Conservation (phyloP, 2,797 vertebrate species). For the Pitangus sulphuratus region DNA sequence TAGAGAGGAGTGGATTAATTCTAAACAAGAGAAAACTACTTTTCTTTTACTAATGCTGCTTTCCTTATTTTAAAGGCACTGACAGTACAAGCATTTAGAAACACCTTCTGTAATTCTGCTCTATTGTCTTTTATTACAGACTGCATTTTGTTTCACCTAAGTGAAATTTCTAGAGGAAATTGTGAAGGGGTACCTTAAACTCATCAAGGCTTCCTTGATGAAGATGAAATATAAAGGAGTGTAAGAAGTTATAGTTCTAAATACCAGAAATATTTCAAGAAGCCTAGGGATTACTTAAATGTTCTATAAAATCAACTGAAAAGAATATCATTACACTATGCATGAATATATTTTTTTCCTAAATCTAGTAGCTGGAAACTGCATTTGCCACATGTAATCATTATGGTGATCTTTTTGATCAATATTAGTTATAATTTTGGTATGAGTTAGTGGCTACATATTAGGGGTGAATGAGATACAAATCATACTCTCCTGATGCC, state of each 20-base stretch:
- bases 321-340: neutral
- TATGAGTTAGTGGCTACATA: neutral
- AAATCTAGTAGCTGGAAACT: neutral
- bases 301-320: neutral
- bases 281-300: neutral
- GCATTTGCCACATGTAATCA: neutral
- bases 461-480: neutral
- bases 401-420: neutral
- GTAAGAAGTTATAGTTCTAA: neutral
- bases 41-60: neutral
- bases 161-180: neutral
- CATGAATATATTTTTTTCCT: neutral
- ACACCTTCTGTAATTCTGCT: neutral
- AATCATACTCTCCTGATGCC: neutral
- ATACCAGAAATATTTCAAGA: neutral
- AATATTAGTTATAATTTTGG: neutral
- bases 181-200: neutral
- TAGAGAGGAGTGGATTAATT: neutral
- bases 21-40: neutral
- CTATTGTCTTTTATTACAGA: neutral
- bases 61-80: neutral
- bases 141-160: neutral
- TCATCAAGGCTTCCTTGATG: neutral
- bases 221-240: neutral
- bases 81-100: neutral